Base-by-base conservation (phyloP, 2,797 vertebrate species). In the Rhinogobio ventralis region DNA sequence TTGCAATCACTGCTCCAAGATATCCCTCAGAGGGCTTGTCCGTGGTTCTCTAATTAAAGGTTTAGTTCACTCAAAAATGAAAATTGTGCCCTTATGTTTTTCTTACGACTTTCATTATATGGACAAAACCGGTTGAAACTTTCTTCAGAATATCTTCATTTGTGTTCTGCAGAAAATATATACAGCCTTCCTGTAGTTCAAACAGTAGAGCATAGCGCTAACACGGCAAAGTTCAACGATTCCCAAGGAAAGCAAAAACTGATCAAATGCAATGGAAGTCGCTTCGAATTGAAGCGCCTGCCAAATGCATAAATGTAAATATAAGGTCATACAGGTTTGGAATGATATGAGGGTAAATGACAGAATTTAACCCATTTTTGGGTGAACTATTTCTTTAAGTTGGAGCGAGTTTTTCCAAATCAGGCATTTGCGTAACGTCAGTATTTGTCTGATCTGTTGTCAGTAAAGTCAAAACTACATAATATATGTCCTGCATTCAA, bases 1-100 rank as follows among this genome's bases (percentile, higher is more conserved):
- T 45, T 14, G 66, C 67, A 67, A 30, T 78, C 74, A 53, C 75
- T 84, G 69, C 55, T 83, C 36, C 7, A 17, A 60, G 66, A 60
- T 71, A 79, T 49, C 39, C 7, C 42, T 84, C 67, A 49, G 72
- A 78, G 15, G 36, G 51, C 46, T 76, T 76, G 23, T 83, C 39
- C 15, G 2, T 51, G 69, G 28, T 46, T 82, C 20, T 49, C 19
- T 74, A 36, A 78, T 78, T 78, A 45, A 78, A 62, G 75, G 57
- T 30, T 11, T 42, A 78, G 75, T 62, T 78, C 10, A 2, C n/a
- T 45, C 9, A 45, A 20, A 77, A 25, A 15, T n/a, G 0, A 11
- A 42, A 30, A 78, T 28, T 46, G 17, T 78, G 57, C 42, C 15
- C 17, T 60, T 76, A 36, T 19, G 23, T 25, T 60, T 36, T 28